Conservation (phyloP, 2,888 invertebrate genomes). For the Peribatodes rhomboidaria region DNA sequence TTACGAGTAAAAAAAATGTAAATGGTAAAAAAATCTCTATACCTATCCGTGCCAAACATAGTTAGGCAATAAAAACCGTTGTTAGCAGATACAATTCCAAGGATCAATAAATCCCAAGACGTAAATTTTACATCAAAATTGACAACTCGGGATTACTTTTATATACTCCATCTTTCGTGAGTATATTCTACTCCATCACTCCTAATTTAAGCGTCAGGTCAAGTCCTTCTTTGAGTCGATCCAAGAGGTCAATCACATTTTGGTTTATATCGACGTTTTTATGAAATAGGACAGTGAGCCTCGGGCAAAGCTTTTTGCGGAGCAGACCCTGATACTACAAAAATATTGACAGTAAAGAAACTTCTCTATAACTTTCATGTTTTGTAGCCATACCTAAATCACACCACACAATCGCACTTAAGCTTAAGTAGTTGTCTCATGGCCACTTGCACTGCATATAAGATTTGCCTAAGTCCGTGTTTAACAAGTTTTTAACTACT, state of each 20-base stretch:
- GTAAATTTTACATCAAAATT: not conserved
- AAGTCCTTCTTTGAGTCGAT: slow-evolving; percentile 13
- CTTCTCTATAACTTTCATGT: not conserved
- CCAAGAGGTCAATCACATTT: slow-evolving; percentile 28
- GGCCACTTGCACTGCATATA: too few species aligned
- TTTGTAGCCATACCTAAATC: too few species aligned
- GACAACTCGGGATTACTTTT: not conserved
- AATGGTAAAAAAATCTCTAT: too few species aligned
- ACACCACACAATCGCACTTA: not conserved
- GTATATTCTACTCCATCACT: slow-evolving; percentile 1
- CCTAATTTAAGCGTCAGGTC: slow-evolving; percentile 16
- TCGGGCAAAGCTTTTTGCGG: slow-evolving; percentile 27
- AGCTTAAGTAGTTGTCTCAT: not conserved
- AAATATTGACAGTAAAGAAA: slow-evolving; percentile 5
- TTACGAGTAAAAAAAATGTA: too few species aligned
- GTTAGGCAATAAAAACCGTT: too few species aligned
- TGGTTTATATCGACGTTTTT: slow-evolving; percentile 28
- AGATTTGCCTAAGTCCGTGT: too few species aligned
- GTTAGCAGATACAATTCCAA: not conserved
- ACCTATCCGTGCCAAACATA: too few species aligned
- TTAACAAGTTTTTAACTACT: too few species aligned
- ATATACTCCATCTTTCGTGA: not conserved
- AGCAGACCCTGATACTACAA: not conserved
- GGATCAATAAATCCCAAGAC: not conserved
- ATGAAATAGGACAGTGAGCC: slow-evolving; percentile 29